Evolutionary conservation across 2,797 vertebrate species (phyloP).

Genomic region (Paramormyrops hopkinsi): DNA sequence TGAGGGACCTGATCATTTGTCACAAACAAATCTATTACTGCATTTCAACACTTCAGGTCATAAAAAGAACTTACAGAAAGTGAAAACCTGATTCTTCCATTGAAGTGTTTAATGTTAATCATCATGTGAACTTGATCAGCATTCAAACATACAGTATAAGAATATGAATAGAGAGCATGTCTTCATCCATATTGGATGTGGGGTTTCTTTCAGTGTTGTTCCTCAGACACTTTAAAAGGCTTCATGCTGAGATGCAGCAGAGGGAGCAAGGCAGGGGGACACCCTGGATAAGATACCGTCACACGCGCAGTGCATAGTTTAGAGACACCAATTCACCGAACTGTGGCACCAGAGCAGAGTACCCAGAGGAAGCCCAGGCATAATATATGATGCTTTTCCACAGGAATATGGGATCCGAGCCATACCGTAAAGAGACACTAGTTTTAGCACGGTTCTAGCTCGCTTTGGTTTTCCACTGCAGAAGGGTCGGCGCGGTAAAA

Average conservation of each 20-base stretch:
- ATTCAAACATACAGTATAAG: not conserved
- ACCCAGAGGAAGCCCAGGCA: not conserved
- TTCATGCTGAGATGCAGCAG: not conserved
- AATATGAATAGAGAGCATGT: not conserved
- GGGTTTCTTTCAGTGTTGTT: not conserved
- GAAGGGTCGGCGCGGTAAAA: not conserved
- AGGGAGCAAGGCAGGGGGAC: not conserved
- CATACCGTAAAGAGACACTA: not conserved
- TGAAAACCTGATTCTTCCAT: not conserved
- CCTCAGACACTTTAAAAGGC: not conserved
- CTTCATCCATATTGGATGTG: not conserved
- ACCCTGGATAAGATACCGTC: not conserved
- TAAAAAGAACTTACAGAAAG: not conserved
- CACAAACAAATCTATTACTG: not conserved
- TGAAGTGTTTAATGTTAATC: not conserved
- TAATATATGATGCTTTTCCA: not conserved
- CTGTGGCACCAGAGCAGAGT: not conserved
- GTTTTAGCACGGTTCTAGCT: not conserved
- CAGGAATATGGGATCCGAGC: not conserved
- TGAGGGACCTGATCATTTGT: not conserved
- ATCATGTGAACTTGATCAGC: not conserved
- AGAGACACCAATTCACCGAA: not conserved
- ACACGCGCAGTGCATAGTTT: not conserved
- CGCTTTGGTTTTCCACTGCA: not conserved
- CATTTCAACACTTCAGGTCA: not conserved